These are phyloP conservation scores for Origma solitaria DNA, from an alignment of 2,113 vertebrate species.

Conservation along the genomic window DNA sequence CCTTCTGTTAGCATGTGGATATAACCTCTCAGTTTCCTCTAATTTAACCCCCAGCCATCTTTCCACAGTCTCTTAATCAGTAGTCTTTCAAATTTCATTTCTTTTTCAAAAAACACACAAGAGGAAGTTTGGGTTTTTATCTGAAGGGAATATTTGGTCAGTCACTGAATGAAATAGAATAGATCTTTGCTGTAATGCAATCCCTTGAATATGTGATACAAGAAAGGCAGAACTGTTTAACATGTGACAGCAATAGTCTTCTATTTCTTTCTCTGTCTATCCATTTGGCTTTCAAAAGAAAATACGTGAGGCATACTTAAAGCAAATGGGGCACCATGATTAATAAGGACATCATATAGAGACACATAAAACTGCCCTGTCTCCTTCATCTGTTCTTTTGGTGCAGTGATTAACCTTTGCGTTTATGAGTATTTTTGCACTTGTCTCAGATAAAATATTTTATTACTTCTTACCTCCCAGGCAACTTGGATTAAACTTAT, in stretches of 20 bases:
- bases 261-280: slow-evolving; percentile 43
- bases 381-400: slow-evolving; percentile 75
- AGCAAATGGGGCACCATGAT: slow-evolving; percentile 58
- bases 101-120: not conserved
- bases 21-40: not conserved
- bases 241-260: not conserved
- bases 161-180: not conserved
- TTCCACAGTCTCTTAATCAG: not conserved
- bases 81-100: not conserved
- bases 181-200: not conserved
- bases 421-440: slow-evolving; percentile 78
- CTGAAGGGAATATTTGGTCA: not conserved
- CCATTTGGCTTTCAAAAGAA: slow-evolving; percentile 56
- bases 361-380: slow-evolving; percentile 71
- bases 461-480: slow-evolving; percentile 76
- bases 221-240: not conserved
- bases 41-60: not conserved
- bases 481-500: slow-evolving; percentile 78
- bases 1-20: not conserved
- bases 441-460: slow-evolving; percentile 78
- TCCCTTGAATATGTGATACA: not conserved
- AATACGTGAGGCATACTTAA: slow-evolving; percentile 55
- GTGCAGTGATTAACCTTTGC: slow-evolving; percentile 80
- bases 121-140: not conserved
- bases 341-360: slow-evolving; percentile 69